Conservation (phyloP, 2,113 vertebrate genomes). For the Sitta europaea region DNA sequence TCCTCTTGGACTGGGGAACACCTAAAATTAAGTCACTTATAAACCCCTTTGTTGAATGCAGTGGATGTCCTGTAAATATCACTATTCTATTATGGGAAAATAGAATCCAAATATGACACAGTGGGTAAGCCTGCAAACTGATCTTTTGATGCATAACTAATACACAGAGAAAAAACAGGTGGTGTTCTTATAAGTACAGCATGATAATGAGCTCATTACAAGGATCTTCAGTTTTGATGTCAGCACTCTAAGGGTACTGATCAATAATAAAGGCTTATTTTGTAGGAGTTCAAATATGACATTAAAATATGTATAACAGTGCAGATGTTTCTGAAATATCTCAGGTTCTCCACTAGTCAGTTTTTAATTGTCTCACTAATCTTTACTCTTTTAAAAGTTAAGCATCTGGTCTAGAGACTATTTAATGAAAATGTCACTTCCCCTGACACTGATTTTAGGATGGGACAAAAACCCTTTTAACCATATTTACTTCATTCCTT, state of each 20-base stretch:
- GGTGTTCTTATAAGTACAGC: background rate
- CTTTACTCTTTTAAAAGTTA: background rate
- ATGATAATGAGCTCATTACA: slow-evolving; percentile 29
- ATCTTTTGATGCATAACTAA: slow-evolving; percentile 18
- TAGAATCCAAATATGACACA: background rate
- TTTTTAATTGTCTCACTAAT: background rate
- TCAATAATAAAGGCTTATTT: slow-evolving; percentile 19
- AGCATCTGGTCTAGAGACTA: background rate
- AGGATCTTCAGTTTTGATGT: slow-evolving; percentile 28
- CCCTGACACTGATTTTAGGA: background rate
- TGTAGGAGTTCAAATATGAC: background rate
- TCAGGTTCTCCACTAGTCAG: background rate
- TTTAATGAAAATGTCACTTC: background rate
- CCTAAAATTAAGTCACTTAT: background rate
- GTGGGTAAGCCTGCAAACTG: background rate
- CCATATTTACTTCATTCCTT: background rate
- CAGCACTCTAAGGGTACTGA: background rate
- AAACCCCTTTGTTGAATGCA: background rate
- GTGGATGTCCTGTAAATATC: background rate
- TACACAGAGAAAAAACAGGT: background rate
- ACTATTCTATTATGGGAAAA: background rate
- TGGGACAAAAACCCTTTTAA: background rate
- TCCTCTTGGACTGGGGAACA: background rate
- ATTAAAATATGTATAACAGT: background rate
- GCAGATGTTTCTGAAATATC: background rate